These are phyloP conservation scores for Bos indicus DNA, from an alignment of 2,113 vertebrate genomes.

Conservation along the genomic window DNA sequence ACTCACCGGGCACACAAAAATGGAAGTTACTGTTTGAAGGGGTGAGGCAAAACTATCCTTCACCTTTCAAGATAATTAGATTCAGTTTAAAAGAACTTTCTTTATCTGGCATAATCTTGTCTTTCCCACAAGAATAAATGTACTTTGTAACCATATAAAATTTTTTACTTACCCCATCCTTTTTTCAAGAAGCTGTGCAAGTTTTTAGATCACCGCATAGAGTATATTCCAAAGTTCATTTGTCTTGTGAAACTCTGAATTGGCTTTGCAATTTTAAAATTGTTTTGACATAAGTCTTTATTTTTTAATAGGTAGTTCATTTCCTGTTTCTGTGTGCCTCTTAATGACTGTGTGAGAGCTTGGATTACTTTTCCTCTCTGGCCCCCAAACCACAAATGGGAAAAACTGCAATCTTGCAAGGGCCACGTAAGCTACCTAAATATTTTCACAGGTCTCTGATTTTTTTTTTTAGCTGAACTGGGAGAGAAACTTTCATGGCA, in stretches of 20 bases:
- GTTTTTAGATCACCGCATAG: not conserved
- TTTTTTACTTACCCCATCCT: not conserved
- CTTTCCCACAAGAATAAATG: not conserved
- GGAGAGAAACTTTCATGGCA: not conserved
- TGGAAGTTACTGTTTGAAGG: not conserved
- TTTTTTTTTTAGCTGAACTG: not conserved
- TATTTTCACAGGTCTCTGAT: constrained; percentile 38
- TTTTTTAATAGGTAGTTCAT: constrained; percentile 56
- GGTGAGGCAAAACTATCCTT: not conserved
- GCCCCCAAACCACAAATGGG: constrained; percentile 35
- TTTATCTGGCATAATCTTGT: not conserved
- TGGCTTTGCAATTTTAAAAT: constrained; percentile 25
- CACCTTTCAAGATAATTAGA: not conserved
- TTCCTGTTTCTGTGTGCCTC: constrained; percentile 35
- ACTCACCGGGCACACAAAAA: not conserved
- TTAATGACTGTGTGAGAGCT: constrained; percentile 13
- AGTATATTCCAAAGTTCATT: constrained; percentile 15
- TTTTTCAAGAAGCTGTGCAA: not conserved
- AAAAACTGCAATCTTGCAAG: not conserved
- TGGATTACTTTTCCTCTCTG: constrained; percentile 21
- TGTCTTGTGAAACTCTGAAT: constrained; percentile 27
- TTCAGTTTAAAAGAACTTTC: not conserved
- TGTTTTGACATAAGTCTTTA: constrained; percentile 51
- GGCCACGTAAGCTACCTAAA: constrained; percentile 1
- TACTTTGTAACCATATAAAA: not conserved